Evolutionary conservation across 2,888 invertebrate species (phyloP), one percentile per base, ranked within the genome.

Genomic region (Clanis bilineata): DNA sequence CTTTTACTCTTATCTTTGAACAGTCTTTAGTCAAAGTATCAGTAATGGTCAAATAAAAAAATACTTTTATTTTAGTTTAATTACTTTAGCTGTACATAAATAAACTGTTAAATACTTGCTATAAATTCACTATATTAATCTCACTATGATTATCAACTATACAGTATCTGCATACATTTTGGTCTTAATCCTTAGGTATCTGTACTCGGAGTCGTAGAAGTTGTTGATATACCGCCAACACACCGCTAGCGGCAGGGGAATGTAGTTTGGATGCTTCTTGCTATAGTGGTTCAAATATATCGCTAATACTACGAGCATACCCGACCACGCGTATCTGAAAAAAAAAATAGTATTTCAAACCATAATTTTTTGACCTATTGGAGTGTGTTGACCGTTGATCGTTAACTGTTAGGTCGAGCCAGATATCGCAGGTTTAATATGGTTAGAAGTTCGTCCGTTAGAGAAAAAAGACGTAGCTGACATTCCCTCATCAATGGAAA

Each of bases 221-320:
- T 72, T 69, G 1, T 78, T 71, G 12, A 86, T 5, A 59, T 77
- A 82, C 0, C 79, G 72, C 81, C 84, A 84, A 58, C 85, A 83
- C 0, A 60, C 63, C 0, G 71, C 62, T 1, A 86, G 18, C 0
- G 72, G 67, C 1, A 47, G 44, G 0, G 91, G 91, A 0, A 87
- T 71, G 47, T 90, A 90, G 2, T 80, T 76, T 0, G 93, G 93
- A 69, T 94, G 87, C 64, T 92, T 93, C 83, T 98, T 98, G 82
- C 97, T 97, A 82, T 96, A 96, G 57, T 98, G 94, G 90, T 98
- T 98, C n/a, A 99, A 90, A 85, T 98, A 98, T 77, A 99, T 98
- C 5, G 98, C 98, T 32, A 97, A 68, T 0, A 98, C 93, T 0
- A 99, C 97, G 58, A 99, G 91, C 70, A 96, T 81, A 0, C 98